Percentiles rank a stretch among this genome's conserved stretches.
Evolutionary conservation across 1,140 invertebrate genomes (phyloP).

Genomic region (Platorchestia sp.): DNA sequence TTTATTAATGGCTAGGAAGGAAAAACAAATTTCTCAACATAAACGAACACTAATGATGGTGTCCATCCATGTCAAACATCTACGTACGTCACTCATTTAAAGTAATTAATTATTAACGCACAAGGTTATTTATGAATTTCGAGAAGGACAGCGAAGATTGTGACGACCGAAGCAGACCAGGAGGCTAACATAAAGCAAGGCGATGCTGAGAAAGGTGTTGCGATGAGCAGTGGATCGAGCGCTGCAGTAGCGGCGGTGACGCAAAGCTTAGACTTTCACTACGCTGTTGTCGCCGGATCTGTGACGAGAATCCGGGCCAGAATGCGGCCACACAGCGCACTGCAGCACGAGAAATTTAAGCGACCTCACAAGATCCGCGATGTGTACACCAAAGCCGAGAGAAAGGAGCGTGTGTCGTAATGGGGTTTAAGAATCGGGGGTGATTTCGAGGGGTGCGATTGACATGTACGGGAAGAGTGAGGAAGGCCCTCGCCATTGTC

Average conservation of each 20-base stretch:
- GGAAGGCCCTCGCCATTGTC: neutral
- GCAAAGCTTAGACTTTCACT: slow-evolving; percentile 22
- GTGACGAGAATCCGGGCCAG: slow-evolving; percentile 30
- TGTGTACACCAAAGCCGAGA: neutral
- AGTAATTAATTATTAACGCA: too few relatives aligned
- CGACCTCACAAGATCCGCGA: neutral
- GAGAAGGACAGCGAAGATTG: too few relatives aligned
- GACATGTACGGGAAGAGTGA: neutral
- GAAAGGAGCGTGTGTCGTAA: neutral
- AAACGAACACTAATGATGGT: too few relatives aligned
- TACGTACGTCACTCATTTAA: too few relatives aligned
- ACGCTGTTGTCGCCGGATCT: neutral
- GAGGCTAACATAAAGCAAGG: too few relatives aligned
- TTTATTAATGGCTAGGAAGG: too few relatives aligned
- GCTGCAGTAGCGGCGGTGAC: slow-evolving; percentile 9
- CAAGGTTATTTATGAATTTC: too few relatives aligned
- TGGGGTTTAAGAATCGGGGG: neutral
- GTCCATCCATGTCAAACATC: too few relatives aligned
- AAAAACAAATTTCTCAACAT: too few relatives aligned
- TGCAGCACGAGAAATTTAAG: neutral
- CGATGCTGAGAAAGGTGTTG: too few relatives aligned
- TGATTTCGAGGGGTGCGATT: neutral
- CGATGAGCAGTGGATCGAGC: too few relatives aligned
- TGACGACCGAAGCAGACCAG: too few relatives aligned
- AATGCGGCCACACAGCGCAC: neutral